Evolutionary conservation across 2,113 vertebrate species (phyloP).

Genomic region (Crotalus helleri): DNA sequence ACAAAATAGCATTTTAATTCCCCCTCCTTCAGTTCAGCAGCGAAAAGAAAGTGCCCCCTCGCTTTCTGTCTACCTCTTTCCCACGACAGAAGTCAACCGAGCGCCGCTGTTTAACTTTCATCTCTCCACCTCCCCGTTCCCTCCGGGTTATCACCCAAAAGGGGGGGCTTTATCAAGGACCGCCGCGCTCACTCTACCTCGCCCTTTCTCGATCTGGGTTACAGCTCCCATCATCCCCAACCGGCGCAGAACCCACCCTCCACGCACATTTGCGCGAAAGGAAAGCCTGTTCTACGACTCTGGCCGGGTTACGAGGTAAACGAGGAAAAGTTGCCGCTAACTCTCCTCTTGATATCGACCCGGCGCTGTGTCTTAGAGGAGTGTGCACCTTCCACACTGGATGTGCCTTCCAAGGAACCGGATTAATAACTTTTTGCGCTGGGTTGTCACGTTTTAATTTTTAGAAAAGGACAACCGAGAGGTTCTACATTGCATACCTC

Average conservation of each 20-base stretch:
- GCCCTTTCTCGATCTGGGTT: background rate
- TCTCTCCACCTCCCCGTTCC: background rate
- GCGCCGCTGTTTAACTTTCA: background rate
- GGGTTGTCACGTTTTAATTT: background rate
- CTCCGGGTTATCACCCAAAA: background rate
- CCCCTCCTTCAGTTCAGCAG: background rate
- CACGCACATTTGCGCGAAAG: background rate
- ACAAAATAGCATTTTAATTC: background rate
- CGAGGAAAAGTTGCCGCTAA: background rate
- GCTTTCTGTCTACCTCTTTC: background rate
- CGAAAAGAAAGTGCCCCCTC: background rate
- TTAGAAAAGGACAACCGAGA: background rate
- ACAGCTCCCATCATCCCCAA: background rate
- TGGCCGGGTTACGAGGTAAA: background rate
- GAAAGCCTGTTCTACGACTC: background rate
- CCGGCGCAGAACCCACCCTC: background rate
- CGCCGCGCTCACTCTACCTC: background rate
- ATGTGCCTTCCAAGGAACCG: too few species aligned
- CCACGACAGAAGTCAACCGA: background rate
- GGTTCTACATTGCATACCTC: background rate
- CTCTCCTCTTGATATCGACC: background rate
- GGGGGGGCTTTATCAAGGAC: too few species aligned
- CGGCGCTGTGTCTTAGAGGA: background rate
- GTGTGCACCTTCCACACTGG: too few species aligned
- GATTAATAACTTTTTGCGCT: background rate